These are phyloP conservation scores for Clarias gariepinus DNA, from an alignment of 2,113 vertebrate genomes.

Conservation along the genomic window DNA sequence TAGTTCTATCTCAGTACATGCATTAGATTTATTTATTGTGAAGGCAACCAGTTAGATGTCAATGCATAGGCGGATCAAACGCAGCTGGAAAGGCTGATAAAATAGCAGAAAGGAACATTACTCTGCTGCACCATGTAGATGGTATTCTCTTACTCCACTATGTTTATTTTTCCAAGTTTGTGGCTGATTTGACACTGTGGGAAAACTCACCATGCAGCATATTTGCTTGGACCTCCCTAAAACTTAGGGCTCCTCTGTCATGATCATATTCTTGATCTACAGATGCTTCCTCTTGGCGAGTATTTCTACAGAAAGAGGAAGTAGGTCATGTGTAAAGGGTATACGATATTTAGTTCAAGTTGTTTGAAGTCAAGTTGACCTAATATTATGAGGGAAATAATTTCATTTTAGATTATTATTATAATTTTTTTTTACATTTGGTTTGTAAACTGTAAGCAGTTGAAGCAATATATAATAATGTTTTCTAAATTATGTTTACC, in stretches of 20 bases:
- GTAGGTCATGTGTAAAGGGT: not conserved
- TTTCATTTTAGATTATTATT: not conserved
- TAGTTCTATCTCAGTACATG: not conserved
- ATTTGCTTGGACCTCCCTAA: constrained; percentile 28
- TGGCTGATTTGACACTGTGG: constrained; percentile 49
- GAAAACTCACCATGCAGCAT: constrained; percentile 46
- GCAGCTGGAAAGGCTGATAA: not conserved
- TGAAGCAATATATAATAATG: constrained; percentile 1
- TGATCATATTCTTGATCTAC: constrained; percentile 37
- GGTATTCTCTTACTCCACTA: constrained; percentile 43
- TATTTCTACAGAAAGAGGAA: constrained; percentile 16
- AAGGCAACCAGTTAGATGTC: not conserved
- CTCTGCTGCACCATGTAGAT: constrained; percentile 18
- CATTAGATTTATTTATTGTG: constrained; percentile 8
- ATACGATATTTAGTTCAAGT: constrained; percentile 4
- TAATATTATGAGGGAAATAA: not conserved
- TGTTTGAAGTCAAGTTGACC: not conserved
- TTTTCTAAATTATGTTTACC: not conserved
- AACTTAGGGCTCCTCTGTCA: constrained; percentile 29
- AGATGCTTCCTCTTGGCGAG: constrained; percentile 23
- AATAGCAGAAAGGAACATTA: constrained; percentile 27
- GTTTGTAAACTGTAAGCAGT: not conserved
- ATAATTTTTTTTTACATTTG: not conserved
- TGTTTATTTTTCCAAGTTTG: constrained; percentile 53
- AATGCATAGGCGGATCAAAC: constrained; percentile 1